Percentiles rank a stretch among this genome's conserved stretches.
Evolutionary conservation across 2,113 vertebrate genomes (phyloP).

Genomic region (Entelurus aequoreus): DNA sequence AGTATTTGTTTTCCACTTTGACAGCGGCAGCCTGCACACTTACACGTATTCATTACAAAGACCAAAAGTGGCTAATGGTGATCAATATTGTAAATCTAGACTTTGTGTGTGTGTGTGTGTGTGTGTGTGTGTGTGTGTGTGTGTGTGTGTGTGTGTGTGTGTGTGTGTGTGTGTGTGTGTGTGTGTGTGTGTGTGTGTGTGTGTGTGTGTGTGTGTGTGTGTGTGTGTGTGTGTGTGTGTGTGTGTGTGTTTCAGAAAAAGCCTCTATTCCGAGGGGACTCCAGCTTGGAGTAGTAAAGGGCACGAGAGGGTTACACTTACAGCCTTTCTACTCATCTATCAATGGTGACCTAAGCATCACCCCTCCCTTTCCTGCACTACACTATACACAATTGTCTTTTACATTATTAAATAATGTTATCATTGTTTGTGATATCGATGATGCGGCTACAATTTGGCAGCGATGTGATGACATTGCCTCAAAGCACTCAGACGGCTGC

Average conservation of each 20-base stretch:
- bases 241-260: conserved; percentile 16
- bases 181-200: conserved; percentile 4
- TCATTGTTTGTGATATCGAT: too few relatives aligned
- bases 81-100: conserved; percentile 17
- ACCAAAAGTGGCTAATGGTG: neutral
- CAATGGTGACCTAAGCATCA: conserved; percentile 12
- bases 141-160: too few relatives aligned
- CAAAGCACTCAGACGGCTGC: too few relatives aligned
- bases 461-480: too few relatives aligned
- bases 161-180: neutral
- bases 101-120: too few relatives aligned
- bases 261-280: neutral
- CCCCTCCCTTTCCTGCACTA: neutral
- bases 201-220: neutral
- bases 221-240: neutral
- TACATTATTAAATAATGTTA: too few relatives aligned
- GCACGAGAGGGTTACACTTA: neutral
- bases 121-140: neutral
- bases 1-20: neutral
- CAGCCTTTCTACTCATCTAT: conserved; percentile 5
- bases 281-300: conserved; percentile 4
- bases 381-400: too few relatives aligned
- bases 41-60: conserved; percentile 8
- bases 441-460: too few relatives aligned
- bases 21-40: conserved; percentile 3